Evolutionary conservation across 2,113 vertebrate species (phyloP), one percentile per base, ranked within the genome.

Genomic region (Sitta europaea): DNA sequence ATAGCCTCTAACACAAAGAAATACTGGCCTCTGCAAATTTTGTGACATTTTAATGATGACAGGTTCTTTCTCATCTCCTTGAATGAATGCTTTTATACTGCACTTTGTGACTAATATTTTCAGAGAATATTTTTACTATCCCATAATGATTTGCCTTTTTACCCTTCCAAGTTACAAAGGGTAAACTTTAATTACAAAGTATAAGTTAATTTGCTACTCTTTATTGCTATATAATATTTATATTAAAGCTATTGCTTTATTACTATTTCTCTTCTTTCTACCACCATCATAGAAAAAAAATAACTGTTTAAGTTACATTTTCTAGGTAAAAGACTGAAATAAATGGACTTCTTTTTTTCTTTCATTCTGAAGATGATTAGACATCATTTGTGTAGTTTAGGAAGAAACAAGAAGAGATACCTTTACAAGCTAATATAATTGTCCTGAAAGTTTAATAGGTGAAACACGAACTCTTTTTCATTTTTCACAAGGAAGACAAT

Each of bases 1-100:
- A 95, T 92, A 92, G 77, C 74, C 77, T 77, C 77, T 96, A 97
- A 96, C 76, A 85, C 35, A 92, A 88, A 97, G 94, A 98, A 97
- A 97, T 97, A 96, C 31, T 75, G 40, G 36, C 36, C 70, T 92
- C 67, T 96, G 85, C 82, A 94, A 92, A 95, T 53, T 97, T 92
- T 59, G 77, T 84, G 96, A 90, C 93, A 73, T 66, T 97, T 97
- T 97, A 96, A 93, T 86, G 80, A 61, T 96, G 79, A 93, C 77
- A 91, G 67, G 55, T 71, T 96, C 77, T 72, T 97, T 94, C 95
- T 95, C 54, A 80, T 96, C 93, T 97, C 96, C 50, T 91, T 77
- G 92, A 96, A 85, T 85, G 73, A 94, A 95, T 76, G 68, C 62
- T 96, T 97, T 96, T 95, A 91, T 63, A 80, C 65, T 20, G 18